Evolutionary conservation across 2,113 vertebrate species (phyloP), one percentile per base, ranked within the genome.

Genomic region (Rhizomys pruinosus): DNA sequence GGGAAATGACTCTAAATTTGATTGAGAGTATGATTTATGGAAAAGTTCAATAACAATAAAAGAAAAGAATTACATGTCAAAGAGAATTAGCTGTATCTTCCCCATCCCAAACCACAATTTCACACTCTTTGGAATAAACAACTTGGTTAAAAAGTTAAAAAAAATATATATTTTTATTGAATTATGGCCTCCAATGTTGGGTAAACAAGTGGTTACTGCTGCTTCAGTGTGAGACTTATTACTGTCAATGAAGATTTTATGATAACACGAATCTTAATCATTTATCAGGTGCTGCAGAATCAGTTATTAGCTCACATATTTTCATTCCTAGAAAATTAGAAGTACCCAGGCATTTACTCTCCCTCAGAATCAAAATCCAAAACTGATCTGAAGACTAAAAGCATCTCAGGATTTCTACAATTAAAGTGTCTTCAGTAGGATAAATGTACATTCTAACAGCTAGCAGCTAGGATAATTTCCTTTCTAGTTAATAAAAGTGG

Each of bases 101-200:
- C 85, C 73, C 5, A 1, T 94, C 23, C 32, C 61, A 84, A 84
- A 89, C 59, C 20, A 25, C 96, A 96, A 20, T 86, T 97, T 97
- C 96, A 78, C 95, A 92, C 93, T 98, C 97, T 98, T 98, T 98
- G 98, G 98, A 98, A 98, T 97, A 98, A 84, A 98, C 94, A 93
- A 97, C 84, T 59, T 97, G 92, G 96, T 96, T 97, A 96, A 97
- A 97, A 97, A 97, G 92, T 76, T 57, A 97, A 98, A 63, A 20
- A 63, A 71, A 29, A 52, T 52, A 68, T 90, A 66, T 90, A 74
- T 84, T 59, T 37, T 59, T 80, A 89, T 29, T 85, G 39, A 7
- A 52, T 32, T 23, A 78, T 2, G 90, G n/a, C 13, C 25, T 57
- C 19, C 55, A 59, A 55, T 1, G 47, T 71, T 87, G 59, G 19